Base-by-base conservation (phyloP, 2,888 invertebrate species). In the Drosophila anomalata region DNA sequence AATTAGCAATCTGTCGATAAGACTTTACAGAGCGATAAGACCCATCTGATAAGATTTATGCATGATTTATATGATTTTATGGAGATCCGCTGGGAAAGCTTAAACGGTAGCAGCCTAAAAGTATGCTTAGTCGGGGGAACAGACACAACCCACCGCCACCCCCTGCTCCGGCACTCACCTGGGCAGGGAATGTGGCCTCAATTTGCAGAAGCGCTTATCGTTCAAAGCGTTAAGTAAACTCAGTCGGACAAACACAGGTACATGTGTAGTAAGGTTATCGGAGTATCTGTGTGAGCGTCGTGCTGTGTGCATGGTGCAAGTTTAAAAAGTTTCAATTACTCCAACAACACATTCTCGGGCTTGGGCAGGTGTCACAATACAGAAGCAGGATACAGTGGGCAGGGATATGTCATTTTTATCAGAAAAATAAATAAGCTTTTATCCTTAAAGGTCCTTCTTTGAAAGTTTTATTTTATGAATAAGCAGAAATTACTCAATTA, bases 121-220 rank as follows among this genome's bases (percentile, higher is more conserved):
- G 81, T 82, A 82, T 82, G 81, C 48, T 66, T 56, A 60, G 33
- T 29, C 2, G 2, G 33, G 22, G 42, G n/a, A 56, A n/a, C n/a
- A 17, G 17, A 17, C 17, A 17, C 14, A 9, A 2, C n/a, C 4
- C 20, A 51, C 3, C 9, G 31, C 20, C 12, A 41, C 7, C 47
- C 44, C n/a, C 31, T 47, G 20, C 4, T 9, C 36, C 29, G 3
- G 41, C 24, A 33, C 29, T 17, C 7, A 76, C 74, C 68, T 62
- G 53, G 47, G 50, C 29, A 47, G 51, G 50, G 59, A 82, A 82
- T 77, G 50, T 66, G 71, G 72, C 79, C 77, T 73, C 72, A 79
- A 79, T 66, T 79, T 66, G 77, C 75, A 80, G 66, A 51, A 56
- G 53, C 54, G 68, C 80, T 86, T 81, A 86, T 81, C 80, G 73